Conservation (phyloP, 2,888 invertebrate genomes). For the Nomada hirtipes region DNA sequence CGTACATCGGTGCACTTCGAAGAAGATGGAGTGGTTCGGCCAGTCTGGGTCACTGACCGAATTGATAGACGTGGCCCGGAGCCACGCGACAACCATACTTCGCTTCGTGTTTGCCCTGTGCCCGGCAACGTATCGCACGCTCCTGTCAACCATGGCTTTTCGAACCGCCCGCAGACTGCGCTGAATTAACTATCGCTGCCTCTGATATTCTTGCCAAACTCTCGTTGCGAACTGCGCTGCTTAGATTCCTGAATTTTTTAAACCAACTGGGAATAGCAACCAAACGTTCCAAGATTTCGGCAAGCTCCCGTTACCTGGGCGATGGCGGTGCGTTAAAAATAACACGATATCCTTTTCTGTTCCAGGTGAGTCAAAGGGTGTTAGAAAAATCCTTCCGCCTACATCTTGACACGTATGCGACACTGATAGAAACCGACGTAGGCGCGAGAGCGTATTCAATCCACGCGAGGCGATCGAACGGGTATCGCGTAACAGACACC, state of each 20-base stretch:
- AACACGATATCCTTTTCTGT: slow-evolving; percentile 6
- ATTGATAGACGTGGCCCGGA: slow-evolving; percentile 66
- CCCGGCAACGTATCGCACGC: slow-evolving; percentile 41
- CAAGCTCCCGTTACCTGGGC: not conserved
- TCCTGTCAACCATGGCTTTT: slow-evolving; percentile 44
- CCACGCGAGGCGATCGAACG: slow-evolving; percentile 3
- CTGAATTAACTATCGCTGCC: slow-evolving; percentile 55
- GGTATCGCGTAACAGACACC: slow-evolving; percentile 33
- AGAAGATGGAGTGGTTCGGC: slow-evolving; percentile 43
- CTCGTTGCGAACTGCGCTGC: slow-evolving; percentile 28
- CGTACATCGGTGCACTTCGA: slow-evolving; percentile 21
- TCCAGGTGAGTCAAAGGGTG: slow-evolving; percentile 15
- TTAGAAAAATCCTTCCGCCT: not conserved
- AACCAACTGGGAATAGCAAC: no score
- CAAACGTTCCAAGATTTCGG: not conserved
- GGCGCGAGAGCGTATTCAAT: slow-evolving; percentile 17
- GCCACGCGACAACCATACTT: slow-evolving; percentile 68
- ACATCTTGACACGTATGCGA: not conserved
- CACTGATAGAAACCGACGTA: not conserved
- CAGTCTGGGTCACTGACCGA: slow-evolving; percentile 66
- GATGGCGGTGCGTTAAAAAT: not conserved
- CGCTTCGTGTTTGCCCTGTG: slow-evolving; percentile 53
- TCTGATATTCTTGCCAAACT: slow-evolving; percentile 54
- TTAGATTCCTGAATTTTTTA: slow-evolving; percentile 2
- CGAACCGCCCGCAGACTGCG: slow-evolving; percentile 47